Base-by-base conservation (phyloP, 2,888 invertebrate species). In the Stratiomys singularior region DNA sequence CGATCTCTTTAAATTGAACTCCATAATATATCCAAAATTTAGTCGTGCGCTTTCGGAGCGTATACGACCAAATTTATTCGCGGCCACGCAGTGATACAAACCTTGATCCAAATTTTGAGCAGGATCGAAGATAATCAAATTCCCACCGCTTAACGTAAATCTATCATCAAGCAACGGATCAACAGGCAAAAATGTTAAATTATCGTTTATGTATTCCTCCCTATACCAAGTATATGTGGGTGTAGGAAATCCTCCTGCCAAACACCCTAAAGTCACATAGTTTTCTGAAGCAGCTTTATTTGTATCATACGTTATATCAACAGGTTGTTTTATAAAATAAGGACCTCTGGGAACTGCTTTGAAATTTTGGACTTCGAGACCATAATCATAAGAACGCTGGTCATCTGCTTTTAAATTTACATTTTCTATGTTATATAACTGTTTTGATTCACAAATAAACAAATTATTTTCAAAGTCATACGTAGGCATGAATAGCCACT, bases 211-310 rank as follows among this genome's bases (percentile, higher is more conserved):
- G 85, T 95, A 96, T 82, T 94, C 93, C 88, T 96, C 96, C 84
- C 93, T 92, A 84, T 91, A 97, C 97, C 96, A 98, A 83, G 93
- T 91, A 84, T 98, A 98, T 0, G 91, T 91, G 0, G 98, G 97
- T 25, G 95, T 91, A 3, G 98, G 98, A 86, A 92, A 97, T 0
- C 97, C 97, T 81, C 92, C 94, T 81, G 95, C 95, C 78, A 94
- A 88, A 83, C 96, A 96, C 81, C 92, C 93, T 11, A 97, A 85
- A 9, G 93, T 90, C 0, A 96, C 92, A 87, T 94, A 93, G 84
- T 95, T 94, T 21, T 89, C 89, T 69, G 90, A 85, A 80, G 91
- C 91, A 81, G 91, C 90, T 82, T 91, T 91, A 11, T 93, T 91
- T 9, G 93, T 91, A 87, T 97, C 97, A 87, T 94, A 96, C 15